These are phyloP conservation scores for Melitaea cinxia DNA, from an alignment of 1,140 invertebrate genomes.

Conservation along the genomic window DNA sequence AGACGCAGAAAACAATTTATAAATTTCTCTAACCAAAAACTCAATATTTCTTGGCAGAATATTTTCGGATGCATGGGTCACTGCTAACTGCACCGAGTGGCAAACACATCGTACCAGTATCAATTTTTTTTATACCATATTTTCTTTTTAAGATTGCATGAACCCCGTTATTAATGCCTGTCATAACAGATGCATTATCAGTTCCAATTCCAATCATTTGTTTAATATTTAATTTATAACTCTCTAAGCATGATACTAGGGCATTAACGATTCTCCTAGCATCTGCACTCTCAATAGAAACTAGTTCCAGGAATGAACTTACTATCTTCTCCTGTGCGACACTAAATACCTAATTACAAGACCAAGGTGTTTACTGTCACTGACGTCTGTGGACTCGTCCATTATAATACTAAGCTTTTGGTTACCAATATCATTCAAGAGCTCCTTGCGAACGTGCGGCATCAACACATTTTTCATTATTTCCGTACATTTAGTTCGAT, in stretches of 20 bases:
- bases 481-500: not conserved
- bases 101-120: not conserved
- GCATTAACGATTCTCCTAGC: too few relatives aligned
- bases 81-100: not conserved
- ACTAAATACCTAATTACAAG: not conserved
- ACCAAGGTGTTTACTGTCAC: constrained; percentile 23
- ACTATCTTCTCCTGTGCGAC: too few relatives aligned
- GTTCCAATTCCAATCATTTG: too few relatives aligned
- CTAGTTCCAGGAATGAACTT: too few relatives aligned
- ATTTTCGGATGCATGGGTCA: not conserved
- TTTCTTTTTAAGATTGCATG: too few relatives aligned
- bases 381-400: constrained; percentile 11
- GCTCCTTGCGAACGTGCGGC: not conserved
- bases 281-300: too few relatives aligned
- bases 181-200: too few relatives aligned
- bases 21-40: not conserved
- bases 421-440: constrained; percentile 24
- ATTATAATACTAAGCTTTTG: constrained; percentile 32
- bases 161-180: too few relatives aligned
- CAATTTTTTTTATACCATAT: too few relatives aligned
- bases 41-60: not conserved
- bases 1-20: constrained; percentile 1
- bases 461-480: not conserved
- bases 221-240: too few relatives aligned
- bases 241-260: too few relatives aligned